Percentiles rank a stretch among this genome's conserved stretches.
These are phyloP conservation scores for Psephotus haematonotus DNA, from an alignment of 2,113 vertebrate genomes.

Conservation along the genomic window DNA sequence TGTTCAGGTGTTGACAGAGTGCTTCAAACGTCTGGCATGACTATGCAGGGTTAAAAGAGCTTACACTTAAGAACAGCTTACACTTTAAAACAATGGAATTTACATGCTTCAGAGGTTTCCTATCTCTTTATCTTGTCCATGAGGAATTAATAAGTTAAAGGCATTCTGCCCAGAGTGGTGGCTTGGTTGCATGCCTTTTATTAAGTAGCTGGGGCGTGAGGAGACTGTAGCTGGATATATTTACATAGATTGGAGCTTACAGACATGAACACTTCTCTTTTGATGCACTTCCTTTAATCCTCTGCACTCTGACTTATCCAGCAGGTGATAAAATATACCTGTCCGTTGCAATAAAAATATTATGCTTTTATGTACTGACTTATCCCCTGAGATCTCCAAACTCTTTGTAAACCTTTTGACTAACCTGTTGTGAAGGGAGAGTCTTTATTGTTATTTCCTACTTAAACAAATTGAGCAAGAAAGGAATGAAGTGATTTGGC, in stretches of 20 bases:
- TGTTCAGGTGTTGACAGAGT: not conserved
- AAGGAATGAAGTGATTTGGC: not conserved
- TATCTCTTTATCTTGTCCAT: constrained; percentile 68
- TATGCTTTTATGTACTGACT: not conserved
- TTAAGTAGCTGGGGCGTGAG: constrained; percentile 68
- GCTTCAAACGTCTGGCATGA: not conserved
- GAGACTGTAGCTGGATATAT: constrained; percentile 55
- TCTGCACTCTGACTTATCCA: not conserved
- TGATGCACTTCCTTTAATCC: not conserved
- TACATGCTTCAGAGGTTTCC: constrained; percentile 72
- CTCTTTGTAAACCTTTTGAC: not conserved
- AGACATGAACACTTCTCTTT: not conserved
- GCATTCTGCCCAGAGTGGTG: constrained; percentile 58
- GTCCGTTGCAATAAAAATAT: not conserved
- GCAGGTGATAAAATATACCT: not conserved
- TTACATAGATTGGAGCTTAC: constrained; percentile 3
- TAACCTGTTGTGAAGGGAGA: not conserved
- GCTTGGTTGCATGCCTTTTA: constrained; percentile 62
- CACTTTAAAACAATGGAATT: constrained; percentile 67
- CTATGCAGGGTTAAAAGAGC: constrained; percentile 48
- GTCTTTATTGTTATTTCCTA: not conserved
- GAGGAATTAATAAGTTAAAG: constrained; percentile 72
- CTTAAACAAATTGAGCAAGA: not conserved
- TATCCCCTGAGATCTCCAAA: not conserved
- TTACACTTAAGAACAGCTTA: constrained; percentile 46